A percentile compares a stretch with the other conserved stretches of the same genome.
These are phyloP conservation scores for Thalassophryne amazonica DNA, from an alignment of 2,797 vertebrate genomes.

Conservation along the genomic window DNA sequence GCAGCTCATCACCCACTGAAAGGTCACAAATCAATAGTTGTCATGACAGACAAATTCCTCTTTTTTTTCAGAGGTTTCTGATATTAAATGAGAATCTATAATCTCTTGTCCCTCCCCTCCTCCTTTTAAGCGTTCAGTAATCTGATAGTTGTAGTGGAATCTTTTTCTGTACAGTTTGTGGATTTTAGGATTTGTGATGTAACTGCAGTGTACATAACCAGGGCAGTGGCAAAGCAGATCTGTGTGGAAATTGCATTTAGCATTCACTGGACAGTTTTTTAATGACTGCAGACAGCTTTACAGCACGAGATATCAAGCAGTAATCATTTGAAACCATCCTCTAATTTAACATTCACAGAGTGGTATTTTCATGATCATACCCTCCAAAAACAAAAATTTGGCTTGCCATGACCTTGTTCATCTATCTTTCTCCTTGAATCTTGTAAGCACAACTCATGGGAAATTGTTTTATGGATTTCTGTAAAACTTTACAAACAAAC, in stretches of 20 bases:
- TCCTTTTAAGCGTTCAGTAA: slow-evolving; percentile 39
- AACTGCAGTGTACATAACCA: slow-evolving; percentile 24
- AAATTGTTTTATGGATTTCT: too few species aligned
- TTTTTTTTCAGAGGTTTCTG: slow-evolving; percentile 43
- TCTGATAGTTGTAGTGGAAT: slow-evolving; percentile 36
- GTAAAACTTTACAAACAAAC: too few species aligned
- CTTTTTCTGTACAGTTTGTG: slow-evolving; percentile 15
- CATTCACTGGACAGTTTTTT: slow-evolving; percentile 19
- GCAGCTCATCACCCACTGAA: slow-evolving; percentile 54
- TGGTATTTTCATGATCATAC: too few species aligned
- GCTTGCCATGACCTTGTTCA: too few species aligned
- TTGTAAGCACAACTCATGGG: too few species aligned
- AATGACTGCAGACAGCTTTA: neutral
- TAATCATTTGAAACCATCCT: too few species aligned
- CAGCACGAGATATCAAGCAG: neutral
- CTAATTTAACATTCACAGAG: too few species aligned
- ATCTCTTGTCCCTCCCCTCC: slow-evolving; percentile 31
- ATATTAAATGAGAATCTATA: slow-evolving; percentile 56
- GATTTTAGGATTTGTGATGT: slow-evolving; percentile 49
- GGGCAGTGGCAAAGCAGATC: slow-evolving; percentile 34
- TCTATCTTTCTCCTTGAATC: too few species aligned
- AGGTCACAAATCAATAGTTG: slow-evolving; percentile 69
- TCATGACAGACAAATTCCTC: slow-evolving; percentile 44
- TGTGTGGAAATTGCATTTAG: slow-evolving; percentile 10
- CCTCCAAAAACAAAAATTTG: too few species aligned